Evolutionary conservation across 2,888 invertebrate genomes (phyloP).

Genomic region (Itoplectis maculator): DNA sequence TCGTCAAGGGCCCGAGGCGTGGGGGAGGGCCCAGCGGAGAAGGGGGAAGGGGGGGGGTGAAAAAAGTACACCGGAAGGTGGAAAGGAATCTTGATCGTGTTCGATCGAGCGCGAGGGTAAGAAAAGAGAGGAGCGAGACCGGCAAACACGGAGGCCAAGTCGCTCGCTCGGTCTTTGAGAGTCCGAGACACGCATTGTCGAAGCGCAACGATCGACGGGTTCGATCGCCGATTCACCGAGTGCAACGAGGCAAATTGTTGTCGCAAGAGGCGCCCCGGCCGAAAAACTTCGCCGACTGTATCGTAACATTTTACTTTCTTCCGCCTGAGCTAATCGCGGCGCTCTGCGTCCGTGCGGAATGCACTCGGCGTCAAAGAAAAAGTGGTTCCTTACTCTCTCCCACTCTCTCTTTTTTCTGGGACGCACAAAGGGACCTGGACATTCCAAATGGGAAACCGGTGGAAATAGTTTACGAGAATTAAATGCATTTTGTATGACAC

Average conservation of each 20-base stretch:
- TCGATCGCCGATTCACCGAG: slow-evolving; percentile 70
- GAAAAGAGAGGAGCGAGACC: slow-evolving; percentile 63
- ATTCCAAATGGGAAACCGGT: neutral
- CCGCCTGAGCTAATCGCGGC: neutral
- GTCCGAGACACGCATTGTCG: slow-evolving; percentile 72
- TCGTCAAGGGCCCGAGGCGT: no score
- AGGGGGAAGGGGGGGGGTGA: slow-evolving; percentile 18
- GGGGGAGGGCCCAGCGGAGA: no score
- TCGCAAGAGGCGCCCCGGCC: slow-evolving; percentile 64
- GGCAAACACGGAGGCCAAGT: neutral
- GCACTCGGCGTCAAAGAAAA: neutral
- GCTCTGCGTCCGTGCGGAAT: neutral
- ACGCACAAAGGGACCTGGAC: neutral
- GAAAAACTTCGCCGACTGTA: neutral
- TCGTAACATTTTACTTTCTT: slow-evolving; percentile 12
- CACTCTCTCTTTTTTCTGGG: no score
- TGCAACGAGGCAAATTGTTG: slow-evolving; percentile 76
- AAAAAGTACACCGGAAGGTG: slow-evolving; percentile 49
- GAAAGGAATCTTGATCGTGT: slow-evolving; percentile 76
- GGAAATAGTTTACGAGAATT: neutral
- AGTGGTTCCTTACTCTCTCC: no score
- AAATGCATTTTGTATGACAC: neutral
- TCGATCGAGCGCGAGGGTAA: slow-evolving; percentile 75
- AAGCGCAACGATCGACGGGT: slow-evolving; percentile 53
- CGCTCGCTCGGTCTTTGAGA: slow-evolving; percentile 53